A percentile compares a stretch with the other conserved stretches of the same genome.
phyloP scores from a whole-genome alignment of 2,888 invertebrate species.

The Spodoptera picta region DNA sequence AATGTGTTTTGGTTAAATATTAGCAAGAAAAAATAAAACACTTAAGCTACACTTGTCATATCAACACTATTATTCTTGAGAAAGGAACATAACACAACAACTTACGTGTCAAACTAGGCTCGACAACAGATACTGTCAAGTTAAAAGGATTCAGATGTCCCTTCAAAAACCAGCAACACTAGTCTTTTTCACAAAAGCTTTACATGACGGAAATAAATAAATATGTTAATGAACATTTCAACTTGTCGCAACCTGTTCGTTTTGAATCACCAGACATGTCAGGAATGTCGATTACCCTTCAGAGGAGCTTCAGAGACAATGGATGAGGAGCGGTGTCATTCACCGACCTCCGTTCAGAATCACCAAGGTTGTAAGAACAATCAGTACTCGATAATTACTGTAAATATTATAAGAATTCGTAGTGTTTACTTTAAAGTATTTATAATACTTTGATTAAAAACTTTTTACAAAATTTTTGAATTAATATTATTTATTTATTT shows the following conservation, averaged over 20 bases:
- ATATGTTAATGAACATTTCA: conserved; percentile 28
- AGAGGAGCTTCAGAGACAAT: conserved; percentile 26
- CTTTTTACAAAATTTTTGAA: no score
- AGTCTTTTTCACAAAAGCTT: not conserved
- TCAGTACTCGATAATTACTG: conserved; percentile 24
- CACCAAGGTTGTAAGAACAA: conserved; percentile 29
- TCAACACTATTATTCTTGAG: no score
- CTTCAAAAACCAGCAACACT: conserved; percentile 10
- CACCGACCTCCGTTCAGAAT: conserved; percentile 40
- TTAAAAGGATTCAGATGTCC: not conserved
- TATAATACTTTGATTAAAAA: no score
- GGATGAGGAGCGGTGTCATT: conserved; percentile 30
- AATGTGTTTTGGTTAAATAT: no score
- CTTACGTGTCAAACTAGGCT: no score
- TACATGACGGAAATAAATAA: conserved; percentile 30
- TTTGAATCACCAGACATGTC: conserved; percentile 22
- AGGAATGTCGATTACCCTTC: conserved; percentile 53
- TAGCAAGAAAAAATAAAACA: no score
- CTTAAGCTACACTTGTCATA: no score
- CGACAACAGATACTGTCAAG: not conserved
- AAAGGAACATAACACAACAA: no score
- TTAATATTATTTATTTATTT: no score
- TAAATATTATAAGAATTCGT: conserved; percentile 3
- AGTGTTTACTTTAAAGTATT: not conserved
- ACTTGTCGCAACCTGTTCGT: conserved; percentile 1